Evolutionary conservation across 1,140 invertebrate species (phyloP), one percentile per base, ranked within the genome.

Genomic region (Drosophila funebris): DNA sequence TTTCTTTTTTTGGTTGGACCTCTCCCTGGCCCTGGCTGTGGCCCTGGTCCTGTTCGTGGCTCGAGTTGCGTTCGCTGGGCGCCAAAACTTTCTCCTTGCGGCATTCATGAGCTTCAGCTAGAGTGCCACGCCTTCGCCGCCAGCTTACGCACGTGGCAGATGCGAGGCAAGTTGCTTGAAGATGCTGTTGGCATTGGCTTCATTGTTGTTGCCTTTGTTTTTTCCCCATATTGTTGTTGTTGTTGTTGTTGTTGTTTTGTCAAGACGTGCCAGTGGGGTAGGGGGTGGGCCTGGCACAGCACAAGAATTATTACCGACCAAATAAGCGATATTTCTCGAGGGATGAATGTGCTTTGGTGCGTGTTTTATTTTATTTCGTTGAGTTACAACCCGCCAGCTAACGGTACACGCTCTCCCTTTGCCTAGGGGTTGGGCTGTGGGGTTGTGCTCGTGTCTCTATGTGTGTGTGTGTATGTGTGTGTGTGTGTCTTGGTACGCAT

Each of bases 341-440:
- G 90, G 90, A 91, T 91, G 90, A 91, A 91, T 91, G 90, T 90
- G 85, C 90, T 82, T 91, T 91, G 85, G 90, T 91, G 90, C 90
- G 90, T 91, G 90, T 91, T 91, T 91, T 91, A 91, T 91, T 91
- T 91, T 91, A 91, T 91, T 91, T 91, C 83, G 90, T 91, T 91
- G 80, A 90, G 84, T 90, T 89, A 88, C 83, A 83, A 79, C 77
- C 84, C 79, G 81, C 75, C 81, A 81, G 78, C 80, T 76, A 90
- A 80, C 77, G 74, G 73, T 84, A 73, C 67, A 84, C 56, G 82
- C 68, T 62, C 54, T 67, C 58, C 22, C 43, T 60, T 70, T 70
- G 63, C 63, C 66, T 62, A 50, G 61, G 76, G 76, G 61, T 75
- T 67, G 70, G 48, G 20, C 22, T 16, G 56, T 53, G 14, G 64